Percentiles rank a stretch among this genome's conserved stretches.
These are phyloP conservation scores for Mus spicilegus DNA, from an alignment of 2,113 vertebrate genomes.

Conservation along the genomic window DNA sequence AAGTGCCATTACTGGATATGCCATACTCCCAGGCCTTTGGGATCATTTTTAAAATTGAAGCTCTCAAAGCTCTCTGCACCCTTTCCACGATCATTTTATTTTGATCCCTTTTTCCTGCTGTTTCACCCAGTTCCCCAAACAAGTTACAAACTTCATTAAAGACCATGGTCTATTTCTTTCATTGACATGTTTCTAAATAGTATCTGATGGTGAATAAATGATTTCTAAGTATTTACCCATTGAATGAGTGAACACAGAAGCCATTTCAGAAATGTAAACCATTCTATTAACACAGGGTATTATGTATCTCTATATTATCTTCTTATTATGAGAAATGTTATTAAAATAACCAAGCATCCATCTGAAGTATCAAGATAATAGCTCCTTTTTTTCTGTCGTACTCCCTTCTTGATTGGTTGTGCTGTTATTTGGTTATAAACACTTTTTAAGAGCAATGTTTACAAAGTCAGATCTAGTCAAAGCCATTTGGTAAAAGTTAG, in stretches of 20 bases:
- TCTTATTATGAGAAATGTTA: not conserved
- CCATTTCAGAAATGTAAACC: not conserved
- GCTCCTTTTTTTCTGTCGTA: not conserved
- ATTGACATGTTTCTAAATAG: not conserved
- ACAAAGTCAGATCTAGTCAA: not conserved
- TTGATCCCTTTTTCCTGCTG: not conserved
- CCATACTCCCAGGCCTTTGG: not conserved
- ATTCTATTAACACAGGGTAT: not conserved
- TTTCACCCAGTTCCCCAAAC: not conserved
- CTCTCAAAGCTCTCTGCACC: not conserved
- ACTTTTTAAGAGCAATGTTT: not conserved
- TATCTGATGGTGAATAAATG: not conserved
- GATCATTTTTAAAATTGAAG: not conserved
- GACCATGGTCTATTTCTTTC: not conserved
- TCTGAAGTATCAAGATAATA: not conserved
- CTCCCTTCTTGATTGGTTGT: not conserved
- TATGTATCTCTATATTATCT: not conserved
- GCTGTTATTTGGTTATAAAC: not conserved
- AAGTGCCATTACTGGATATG: no score
- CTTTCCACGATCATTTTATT: not conserved
- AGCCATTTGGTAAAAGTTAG: not conserved
- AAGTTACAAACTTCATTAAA: not conserved
- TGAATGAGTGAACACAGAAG: slow-evolving; percentile 2
- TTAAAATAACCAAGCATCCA: not conserved
- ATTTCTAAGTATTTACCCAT: not conserved